Base-by-base conservation (phyloP, 2,888 invertebrate genomes). In the Pristionchus maxplancki region DNA sequence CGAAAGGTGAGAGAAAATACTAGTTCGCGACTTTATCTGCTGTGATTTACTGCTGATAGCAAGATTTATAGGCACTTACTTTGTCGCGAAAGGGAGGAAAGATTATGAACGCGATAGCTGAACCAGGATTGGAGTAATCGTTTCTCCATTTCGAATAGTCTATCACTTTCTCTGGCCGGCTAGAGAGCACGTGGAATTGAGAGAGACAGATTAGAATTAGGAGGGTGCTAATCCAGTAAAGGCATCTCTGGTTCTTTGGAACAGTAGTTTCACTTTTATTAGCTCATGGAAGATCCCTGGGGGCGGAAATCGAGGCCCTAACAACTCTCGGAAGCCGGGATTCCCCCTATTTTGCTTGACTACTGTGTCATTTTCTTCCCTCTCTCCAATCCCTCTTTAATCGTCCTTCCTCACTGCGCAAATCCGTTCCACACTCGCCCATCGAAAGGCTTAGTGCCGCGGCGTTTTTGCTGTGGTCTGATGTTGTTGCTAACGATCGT, bases 391-490 rank as follows among this genome's bases (percentile, higher is more conserved):
- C 74, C 40, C 74, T 74, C 40, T 24, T 24, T 31, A 31, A 37
- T 40, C 74, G 24, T n/a, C 40, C 40, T 44, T 74, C 40, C 34
- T 24, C 44, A 4, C 40, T 24, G 17, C 58, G n/a, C 40, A 40
- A 74, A 74, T 37, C 74, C 74, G 74, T 74, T 74, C 74, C 74
- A 74, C 71, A 71, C 71, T 37, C 71, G 37, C 20, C 62, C 20
- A 24, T 24, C 17, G 17, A 4, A 8, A 6, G 74, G 74, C 74
- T 74, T 74, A 74, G 74, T 74, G 74, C 74, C 74, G 6, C 40
- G 1, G 13, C 20, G 24, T 64, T 58, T 64, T 64, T 64, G 64
- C 28, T 24, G 11, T 28, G 64, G 64, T 64, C 64, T 28, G 24
- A 28, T 28, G 28, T 15, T 17, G 74, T 40, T 74, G 74, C 74